Conservation (phyloP, 2,888 invertebrate genomes). For the Abrostola tripartita region DNA sequence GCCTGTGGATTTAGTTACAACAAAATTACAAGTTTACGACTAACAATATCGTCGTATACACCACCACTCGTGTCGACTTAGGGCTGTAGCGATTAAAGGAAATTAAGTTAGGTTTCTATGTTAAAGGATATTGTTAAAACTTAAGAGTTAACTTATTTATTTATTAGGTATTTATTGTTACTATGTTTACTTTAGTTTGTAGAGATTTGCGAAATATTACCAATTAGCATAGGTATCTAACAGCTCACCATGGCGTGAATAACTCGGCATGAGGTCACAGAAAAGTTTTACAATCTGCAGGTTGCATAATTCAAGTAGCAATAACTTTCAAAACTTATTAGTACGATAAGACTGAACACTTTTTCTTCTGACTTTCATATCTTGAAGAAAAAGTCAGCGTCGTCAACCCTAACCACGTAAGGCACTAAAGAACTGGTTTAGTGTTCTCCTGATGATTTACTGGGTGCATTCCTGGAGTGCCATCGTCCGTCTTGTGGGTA, state of each 20-base stretch:
- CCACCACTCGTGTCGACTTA: slow-evolving; percentile 64
- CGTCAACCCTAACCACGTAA: slow-evolving; percentile 59
- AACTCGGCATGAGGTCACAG: too few relatives aligned
- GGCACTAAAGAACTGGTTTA: slow-evolving; percentile 81
- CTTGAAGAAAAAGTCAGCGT: neutral
- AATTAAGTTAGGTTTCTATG: neutral
- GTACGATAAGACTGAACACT: neutral
- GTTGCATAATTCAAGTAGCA: too few relatives aligned
- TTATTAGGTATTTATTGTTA: too few relatives aligned
- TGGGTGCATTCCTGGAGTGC: slow-evolving; percentile 80
- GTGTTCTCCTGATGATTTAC: slow-evolving; percentile 81
- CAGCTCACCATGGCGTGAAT: too few relatives aligned
- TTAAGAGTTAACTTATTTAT: too few relatives aligned
- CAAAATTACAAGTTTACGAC: slow-evolving; percentile 84
- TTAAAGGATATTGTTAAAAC: too few relatives aligned
- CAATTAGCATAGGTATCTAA: too few relatives aligned
- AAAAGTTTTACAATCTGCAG: too few relatives aligned
- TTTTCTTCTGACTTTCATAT: neutral
- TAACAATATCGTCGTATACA: slow-evolving; percentile 75
- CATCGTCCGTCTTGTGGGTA: slow-evolving; percentile 59
- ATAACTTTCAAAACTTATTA: too few relatives aligned
- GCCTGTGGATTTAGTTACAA: slow-evolving; percentile 79
- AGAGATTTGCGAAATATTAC: too few relatives aligned
- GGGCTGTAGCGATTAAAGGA: slow-evolving; percentile 47
- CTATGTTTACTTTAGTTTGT: too few relatives aligned